Conservation (phyloP, 2,113 vertebrate species). For the Catharus fuscescens region DNA sequence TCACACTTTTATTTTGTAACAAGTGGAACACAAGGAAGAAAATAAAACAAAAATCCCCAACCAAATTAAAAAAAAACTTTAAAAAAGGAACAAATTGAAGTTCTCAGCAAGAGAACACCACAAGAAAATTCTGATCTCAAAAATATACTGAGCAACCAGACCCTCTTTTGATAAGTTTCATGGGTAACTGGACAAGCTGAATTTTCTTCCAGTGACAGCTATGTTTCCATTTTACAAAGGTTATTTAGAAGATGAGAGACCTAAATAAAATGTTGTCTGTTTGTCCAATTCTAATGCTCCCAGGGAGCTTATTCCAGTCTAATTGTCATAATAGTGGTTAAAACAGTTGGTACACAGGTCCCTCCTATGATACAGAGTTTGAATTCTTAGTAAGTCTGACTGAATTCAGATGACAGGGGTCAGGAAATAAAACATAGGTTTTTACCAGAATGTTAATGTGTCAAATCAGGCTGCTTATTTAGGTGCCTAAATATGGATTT, state of each 20-base stretch:
- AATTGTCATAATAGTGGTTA: background rate
- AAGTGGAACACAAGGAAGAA: background rate
- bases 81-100: background rate
- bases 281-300: background rate
- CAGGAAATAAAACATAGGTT: background rate
- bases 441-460: conserved; percentile 28
- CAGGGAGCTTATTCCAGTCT: background rate
- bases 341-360: background rate
- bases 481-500: conserved; percentile 44
- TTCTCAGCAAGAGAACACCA: background rate
- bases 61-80: background rate
- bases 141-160: background rate
- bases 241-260: background rate
- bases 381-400: background rate
- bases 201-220: background rate
- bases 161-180: accelerated
- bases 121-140: background rate
- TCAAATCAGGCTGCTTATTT: conserved; percentile 36
- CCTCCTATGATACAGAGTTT: background rate
- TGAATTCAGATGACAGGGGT: conserved; percentile 4
- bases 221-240: background rate
- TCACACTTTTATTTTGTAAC: background rate
- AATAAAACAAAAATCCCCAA: background rate
- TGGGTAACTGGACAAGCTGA: background rate
- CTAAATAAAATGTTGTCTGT: background rate